Evolutionary conservation across 2,113 vertebrate species (phyloP).

Genomic region (Pedionomus torquatus): DNA sequence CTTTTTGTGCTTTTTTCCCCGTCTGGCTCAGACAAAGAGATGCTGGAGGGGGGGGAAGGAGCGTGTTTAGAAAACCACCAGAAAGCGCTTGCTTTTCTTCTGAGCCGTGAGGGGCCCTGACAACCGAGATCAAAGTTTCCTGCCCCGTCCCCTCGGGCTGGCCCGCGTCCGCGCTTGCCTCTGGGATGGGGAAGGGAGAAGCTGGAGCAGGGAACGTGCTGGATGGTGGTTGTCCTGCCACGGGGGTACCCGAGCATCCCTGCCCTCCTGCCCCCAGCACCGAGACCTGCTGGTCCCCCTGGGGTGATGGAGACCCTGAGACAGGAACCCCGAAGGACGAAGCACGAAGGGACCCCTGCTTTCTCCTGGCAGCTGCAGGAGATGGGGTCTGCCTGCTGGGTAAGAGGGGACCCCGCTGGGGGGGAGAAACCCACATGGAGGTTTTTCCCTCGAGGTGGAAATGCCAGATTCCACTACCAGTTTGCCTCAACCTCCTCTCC

Average conservation of each 20-base stretch:
- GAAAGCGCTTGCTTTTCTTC: not conserved
- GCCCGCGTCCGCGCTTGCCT: fast-evolving
- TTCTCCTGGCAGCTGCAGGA: not conserved
- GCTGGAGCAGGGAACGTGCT: not conserved
- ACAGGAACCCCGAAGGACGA: not conserved
- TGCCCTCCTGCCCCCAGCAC: not conserved
- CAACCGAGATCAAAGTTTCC: not conserved
- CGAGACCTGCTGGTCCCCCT: not conserved
- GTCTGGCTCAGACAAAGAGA: not conserved
- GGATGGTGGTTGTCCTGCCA: fast-evolving
- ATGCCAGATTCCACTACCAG: not conserved
- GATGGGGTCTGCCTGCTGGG: not conserved
- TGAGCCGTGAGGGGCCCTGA: not conserved
- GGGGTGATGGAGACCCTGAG: not conserved
- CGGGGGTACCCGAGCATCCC: not conserved
- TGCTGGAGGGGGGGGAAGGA: not conserved
- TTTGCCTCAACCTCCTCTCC: not conserved
- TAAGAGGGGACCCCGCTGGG: not conserved
- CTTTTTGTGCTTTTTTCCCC: not conserved
- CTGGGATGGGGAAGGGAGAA: not conserved
- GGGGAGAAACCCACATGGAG: fast-evolving
- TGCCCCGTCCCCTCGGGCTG: fast-evolving
- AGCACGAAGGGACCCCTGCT: not conserved
- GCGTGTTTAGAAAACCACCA: not conserved
- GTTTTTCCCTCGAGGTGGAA: fast-evolving